phyloP scores from a whole-genome alignment of 1,140 invertebrate species.

The Diabrotica undecimpunctata region DNA sequence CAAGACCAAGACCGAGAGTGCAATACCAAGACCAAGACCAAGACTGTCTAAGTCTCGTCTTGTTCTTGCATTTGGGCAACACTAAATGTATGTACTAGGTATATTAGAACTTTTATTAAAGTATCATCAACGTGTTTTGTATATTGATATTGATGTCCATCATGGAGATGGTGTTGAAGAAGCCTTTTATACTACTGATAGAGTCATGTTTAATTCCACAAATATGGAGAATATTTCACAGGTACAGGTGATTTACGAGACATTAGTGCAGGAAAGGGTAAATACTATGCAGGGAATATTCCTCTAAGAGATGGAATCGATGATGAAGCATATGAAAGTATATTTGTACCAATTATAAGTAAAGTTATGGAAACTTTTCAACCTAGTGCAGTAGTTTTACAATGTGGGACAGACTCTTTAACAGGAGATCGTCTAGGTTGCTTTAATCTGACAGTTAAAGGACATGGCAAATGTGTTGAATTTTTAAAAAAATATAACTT shows the following conservation, averaged over 20 bases:
- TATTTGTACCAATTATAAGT: conserved; percentile 96
- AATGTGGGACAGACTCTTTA: conserved; percentile 98
- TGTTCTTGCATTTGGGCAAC: too few species aligned
- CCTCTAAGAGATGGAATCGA: conserved; percentile 97
- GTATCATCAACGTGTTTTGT: conserved; percentile 86
- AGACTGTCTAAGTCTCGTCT: too few species aligned
- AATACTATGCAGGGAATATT: conserved; percentile 99
- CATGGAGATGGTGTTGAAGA: conserved; percentile 92
- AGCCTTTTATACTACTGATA: conserved; percentile 88
- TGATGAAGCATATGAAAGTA: conserved; percentile 95
- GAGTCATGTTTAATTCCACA: conserved; percentile 89
- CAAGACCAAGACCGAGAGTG: too few species aligned
- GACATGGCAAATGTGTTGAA: conserved; percentile 97
- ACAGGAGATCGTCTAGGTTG: conserved; percentile 96
- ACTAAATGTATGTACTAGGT: conserved; percentile 86
- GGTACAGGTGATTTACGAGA: conserved; percentile 84
- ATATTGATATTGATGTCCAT: conserved; percentile 92
- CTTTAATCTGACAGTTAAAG: conserved; percentile 96
- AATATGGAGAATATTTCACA: conserved; percentile 92
- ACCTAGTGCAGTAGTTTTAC: conserved; percentile 90
- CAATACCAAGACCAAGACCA: too few species aligned
- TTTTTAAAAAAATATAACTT: conserved; percentile 96
- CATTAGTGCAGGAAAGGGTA: conserved; percentile 98
- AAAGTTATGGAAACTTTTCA: conserved; percentile 99
- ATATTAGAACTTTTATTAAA: conserved; percentile 87